phyloP scores from a whole-genome alignment of 2,888 invertebrate genomes.

The Oeneis ivallda region DNA sequence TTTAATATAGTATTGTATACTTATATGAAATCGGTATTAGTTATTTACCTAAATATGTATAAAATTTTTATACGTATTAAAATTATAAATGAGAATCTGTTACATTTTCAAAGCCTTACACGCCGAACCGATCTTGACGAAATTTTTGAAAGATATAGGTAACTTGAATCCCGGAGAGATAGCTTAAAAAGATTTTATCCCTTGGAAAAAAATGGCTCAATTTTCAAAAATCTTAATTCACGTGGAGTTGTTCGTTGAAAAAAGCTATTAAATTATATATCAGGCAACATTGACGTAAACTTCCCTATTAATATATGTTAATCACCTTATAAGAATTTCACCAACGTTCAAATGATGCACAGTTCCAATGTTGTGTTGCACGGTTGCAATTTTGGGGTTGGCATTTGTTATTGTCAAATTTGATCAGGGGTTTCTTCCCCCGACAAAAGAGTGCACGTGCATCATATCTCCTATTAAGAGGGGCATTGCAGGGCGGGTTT shows the following conservation, averaged over 20 bases:
- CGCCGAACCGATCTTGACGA: too few species aligned
- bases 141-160: too few species aligned
- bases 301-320: constrained; percentile 6
- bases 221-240: too few species aligned
- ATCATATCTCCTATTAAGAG: constrained; percentile 12
- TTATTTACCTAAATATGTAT: too few species aligned
- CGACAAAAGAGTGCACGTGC: constrained; percentile 32
- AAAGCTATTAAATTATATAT: neutral
- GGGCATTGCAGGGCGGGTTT: constrained; percentile 2
- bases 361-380: neutral
- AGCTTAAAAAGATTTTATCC: too few species aligned
- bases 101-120: too few species aligned
- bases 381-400: constrained; percentile 12
- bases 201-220: too few species aligned
- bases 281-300: constrained; percentile 1
- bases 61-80: too few species aligned
- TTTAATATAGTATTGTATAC: too few species aligned
- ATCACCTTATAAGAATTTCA: constrained; percentile 20
- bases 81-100: too few species aligned
- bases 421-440: constrained; percentile 18
- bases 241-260: neutral
- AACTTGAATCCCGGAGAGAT: too few species aligned
- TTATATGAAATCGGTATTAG: too few species aligned
- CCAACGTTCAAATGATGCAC: constrained; percentile 10
- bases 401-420: constrained; percentile 17